A percentile compares a stretch with the other conserved stretches of the same genome.
Evolutionary conservation across 2,797 vertebrate species (phyloP).

Genomic region (Pachyuromys duprasi): DNA sequence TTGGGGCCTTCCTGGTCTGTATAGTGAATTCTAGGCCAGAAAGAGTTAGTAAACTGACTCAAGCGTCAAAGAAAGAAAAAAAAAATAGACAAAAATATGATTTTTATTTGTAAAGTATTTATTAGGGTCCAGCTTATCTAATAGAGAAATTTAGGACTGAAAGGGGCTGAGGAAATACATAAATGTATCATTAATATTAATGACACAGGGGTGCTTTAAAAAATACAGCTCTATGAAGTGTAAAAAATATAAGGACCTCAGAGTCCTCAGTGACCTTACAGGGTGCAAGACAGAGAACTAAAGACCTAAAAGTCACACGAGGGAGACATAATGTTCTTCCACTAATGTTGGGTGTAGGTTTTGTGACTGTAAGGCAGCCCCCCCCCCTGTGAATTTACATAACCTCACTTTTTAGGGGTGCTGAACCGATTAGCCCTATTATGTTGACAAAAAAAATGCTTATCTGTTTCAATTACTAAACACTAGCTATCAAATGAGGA

Average conservation of each 20-base stretch:
- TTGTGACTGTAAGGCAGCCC: neutral
- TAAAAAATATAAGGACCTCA: neutral
- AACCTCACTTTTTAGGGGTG: neutral
- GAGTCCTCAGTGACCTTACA: neutral
- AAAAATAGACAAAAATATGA: neutral
- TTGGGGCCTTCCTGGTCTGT: neutral
- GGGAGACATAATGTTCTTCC: neutral
- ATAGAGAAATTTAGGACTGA: neutral
- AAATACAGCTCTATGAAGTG: conserved; percentile 36
- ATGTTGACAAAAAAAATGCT: neutral
- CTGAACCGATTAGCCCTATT: neutral
- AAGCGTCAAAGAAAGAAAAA: neutral
- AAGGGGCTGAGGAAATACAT: neutral
- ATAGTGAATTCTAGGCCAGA: neutral
- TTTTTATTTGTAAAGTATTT: neutral
- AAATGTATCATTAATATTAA: conserved; percentile 3
- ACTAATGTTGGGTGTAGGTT: neutral
- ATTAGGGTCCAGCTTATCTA: neutral
- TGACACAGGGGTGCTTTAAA: neutral
- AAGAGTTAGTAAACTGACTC: neutral
- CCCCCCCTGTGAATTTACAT: neutral
- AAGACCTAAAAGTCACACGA: neutral
- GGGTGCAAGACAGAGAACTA: neutral
- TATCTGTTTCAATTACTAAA: conserved; percentile 38
- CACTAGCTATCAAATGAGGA: conserved; percentile 8